Conservation (phyloP, 2,113 vertebrate species). For the Pomatostomus ruficeps region DNA sequence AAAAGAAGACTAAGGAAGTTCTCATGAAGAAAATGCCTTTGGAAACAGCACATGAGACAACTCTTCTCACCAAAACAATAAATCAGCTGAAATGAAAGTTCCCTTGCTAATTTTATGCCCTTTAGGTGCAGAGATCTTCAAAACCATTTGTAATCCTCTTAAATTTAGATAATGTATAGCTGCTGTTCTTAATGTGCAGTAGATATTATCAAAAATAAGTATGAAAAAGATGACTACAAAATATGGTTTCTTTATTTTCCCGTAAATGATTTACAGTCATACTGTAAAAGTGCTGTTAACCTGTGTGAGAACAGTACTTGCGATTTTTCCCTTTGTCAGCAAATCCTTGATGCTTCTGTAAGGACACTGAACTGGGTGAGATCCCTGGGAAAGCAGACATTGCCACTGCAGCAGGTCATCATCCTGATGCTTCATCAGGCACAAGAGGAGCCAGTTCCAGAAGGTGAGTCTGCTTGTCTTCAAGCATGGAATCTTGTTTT, state of each 20-base stretch:
- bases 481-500: background rate
- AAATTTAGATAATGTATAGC: background rate
- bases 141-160: background rate
- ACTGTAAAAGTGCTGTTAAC: background rate
- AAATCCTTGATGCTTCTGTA: background rate
- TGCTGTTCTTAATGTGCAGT: background rate
- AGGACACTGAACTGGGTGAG: background rate
- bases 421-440: background rate
- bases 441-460: background rate
- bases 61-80: background rate
- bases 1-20: background rate
- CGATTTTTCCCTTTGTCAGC: background rate
- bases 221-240: background rate
- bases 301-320: background rate
- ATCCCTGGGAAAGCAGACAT: background rate
- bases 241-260: background rate
- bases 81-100: background rate
- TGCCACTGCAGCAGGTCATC: accelerated
- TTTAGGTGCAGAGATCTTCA: background rate
- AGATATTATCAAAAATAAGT: background rate
- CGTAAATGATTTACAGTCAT: background rate
- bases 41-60: background rate
- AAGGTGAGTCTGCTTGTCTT: background rate
- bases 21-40: background rate
- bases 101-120: background rate